Conservation (phyloP, 2,797 vertebrate genomes). For the Gymnocypris eckloni region DNA sequence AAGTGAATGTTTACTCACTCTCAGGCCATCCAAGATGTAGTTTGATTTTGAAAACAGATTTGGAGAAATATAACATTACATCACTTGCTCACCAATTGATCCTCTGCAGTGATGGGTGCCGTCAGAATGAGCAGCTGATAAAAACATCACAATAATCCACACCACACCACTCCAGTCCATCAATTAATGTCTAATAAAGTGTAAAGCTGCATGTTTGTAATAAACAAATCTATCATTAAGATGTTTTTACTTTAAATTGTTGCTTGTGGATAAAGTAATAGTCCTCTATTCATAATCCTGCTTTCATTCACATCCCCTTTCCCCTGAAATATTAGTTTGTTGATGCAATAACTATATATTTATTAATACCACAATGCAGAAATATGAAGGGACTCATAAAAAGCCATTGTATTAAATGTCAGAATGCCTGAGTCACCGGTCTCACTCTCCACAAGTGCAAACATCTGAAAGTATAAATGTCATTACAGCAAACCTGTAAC, state of each 20-base stretch:
- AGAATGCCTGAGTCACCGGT: conserved; percentile 13
- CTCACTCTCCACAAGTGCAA: conserved; percentile 5
- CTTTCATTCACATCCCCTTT: not conserved
- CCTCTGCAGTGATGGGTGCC: not conserved
- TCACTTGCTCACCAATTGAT: too few species aligned
- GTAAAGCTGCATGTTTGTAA: not conserved
- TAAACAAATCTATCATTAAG: not conserved
- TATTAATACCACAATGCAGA: not conserved
- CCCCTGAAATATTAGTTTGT: not conserved
- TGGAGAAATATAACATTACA: not conserved
- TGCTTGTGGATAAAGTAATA: not conserved
- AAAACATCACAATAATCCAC: not conserved
- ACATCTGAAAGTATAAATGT: conserved; percentile 26
- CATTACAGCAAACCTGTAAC: conserved; percentile 34
- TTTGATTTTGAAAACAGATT: too few species aligned
- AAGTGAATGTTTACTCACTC: not conserved
- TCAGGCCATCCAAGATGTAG: not conserved
- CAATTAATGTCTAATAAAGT: not conserved
- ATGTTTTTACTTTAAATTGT: not conserved
- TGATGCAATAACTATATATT: not conserved
- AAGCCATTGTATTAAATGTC: conserved; percentile 47
- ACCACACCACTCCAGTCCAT: not conserved
- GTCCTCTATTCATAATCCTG: not conserved
- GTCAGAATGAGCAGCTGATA: not conserved
- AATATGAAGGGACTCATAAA: not conserved